Evolutionary conservation across 2,113 vertebrate genomes (phyloP).

Genomic region (Engraulis encrasicolus): DNA sequence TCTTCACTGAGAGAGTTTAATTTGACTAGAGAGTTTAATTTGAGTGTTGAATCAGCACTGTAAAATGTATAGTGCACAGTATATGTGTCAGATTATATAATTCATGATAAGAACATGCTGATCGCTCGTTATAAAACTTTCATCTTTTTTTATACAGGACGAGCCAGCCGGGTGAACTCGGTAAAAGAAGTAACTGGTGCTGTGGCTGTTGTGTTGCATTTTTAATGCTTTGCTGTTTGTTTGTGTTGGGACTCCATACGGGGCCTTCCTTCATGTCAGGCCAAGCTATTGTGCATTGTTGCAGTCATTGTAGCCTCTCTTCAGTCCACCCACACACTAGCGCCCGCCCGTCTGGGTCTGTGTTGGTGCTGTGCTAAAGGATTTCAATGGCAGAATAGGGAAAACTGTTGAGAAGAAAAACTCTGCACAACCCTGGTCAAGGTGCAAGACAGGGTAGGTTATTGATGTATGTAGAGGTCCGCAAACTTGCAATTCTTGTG

Average conservation of each 20-base stretch:
- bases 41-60: no score
- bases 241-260: not conserved
- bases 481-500: no score
- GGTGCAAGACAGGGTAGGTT: no score
- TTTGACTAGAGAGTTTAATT: no score
- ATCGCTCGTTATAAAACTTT: not conserved
- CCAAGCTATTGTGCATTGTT: not conserved
- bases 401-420: not conserved
- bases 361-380: not conserved
- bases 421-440: no score
- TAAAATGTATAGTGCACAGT: conserved; percentile 9
- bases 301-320: not conserved
- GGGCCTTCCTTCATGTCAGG: not conserved
- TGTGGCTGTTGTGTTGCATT: not conserved
- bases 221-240: not conserved
- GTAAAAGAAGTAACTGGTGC: not conserved
- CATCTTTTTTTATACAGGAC: no score
- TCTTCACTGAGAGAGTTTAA: no score
- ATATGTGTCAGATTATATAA: not conserved
- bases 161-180: not conserved
- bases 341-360: not conserved
- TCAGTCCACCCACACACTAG: not conserved
- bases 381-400: not conserved
- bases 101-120: not conserved
- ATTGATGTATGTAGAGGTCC: no score